These are phyloP conservation scores for Rallus crepitans DNA, from an alignment of 2,797 vertebrate genomes.

Conservation along the genomic window DNA sequence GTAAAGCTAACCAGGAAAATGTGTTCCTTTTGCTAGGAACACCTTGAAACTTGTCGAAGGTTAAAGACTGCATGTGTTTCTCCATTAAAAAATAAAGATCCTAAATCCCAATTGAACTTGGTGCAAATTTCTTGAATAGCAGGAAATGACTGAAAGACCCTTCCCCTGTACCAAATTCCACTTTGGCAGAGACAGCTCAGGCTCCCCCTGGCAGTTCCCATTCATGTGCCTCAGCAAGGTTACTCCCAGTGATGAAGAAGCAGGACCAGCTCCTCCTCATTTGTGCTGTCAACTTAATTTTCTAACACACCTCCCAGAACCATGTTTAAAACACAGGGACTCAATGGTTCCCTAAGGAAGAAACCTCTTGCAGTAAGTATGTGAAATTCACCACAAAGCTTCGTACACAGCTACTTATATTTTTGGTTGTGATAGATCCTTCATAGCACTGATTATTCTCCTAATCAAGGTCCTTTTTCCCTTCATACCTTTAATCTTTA, in stretches of 20 bases:
- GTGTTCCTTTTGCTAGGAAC: background rate
- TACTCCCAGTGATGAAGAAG: background rate
- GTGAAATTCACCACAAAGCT: background rate
- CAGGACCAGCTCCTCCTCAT: background rate
- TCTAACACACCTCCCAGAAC: background rate
- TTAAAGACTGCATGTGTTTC: background rate
- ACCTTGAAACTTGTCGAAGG: background rate
- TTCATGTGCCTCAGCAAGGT: background rate
- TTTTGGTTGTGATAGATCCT: background rate
- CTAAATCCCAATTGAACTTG: background rate
- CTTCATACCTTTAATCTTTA: background rate
- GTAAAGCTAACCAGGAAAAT: background rate
- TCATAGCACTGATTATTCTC: background rate
- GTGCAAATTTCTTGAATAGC: background rate
- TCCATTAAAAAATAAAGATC: background rate
- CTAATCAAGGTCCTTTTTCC: background rate
- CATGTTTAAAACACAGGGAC: background rate
- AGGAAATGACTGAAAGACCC: background rate
- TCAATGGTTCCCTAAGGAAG: background rate
- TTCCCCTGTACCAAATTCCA: background rate
- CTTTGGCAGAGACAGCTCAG: background rate
- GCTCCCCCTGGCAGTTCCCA: background rate
- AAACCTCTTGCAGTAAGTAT: background rate
- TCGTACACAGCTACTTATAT: background rate
- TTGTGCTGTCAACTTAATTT: background rate